Evolutionary conservation across 1,140 invertebrate genomes (phyloP), one percentile per base, ranked within the genome.

Genomic region (Ceratosolen solmsi): DNA sequence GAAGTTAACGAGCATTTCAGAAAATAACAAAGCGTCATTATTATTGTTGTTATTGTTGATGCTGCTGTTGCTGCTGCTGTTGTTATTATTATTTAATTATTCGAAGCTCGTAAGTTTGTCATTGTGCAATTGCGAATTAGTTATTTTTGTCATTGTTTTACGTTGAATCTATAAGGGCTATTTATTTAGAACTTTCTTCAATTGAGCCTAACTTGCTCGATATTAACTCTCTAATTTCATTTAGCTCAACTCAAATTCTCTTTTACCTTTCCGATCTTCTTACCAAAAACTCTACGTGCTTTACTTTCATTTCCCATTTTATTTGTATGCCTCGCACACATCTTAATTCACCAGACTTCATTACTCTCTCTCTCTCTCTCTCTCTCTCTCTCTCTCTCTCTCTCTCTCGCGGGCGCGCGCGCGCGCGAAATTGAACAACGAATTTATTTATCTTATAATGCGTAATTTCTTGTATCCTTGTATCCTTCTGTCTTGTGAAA

Each of bases 131-230:
- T 9, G 3, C 25, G 17, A 63, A 60, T 27, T 0, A 63, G 30
- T 33, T 7, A 36, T 13, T 63, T 63, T 63, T 63, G n/a, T n/a
- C 60, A 33, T 33, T 63, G 25, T 63, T 63, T 63, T 3, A 27
- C 60, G 2, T 63, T 63, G 3, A 63, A 63, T 63, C 17, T 36
- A 63, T 63, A n/a, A n/a, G 20, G 25, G 58, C 5, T 60, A 60
- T 60, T 60, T 60, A 60, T 63, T 63, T 63, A 63, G 30, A 33
- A 17, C 60, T 20, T 33, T 63, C 30, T 63, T n/a, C n/a, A n/a
- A n/a, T n/a, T n/a, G n/a, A n/a, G n/a, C 27, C 17, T 25, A 33
- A 33, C 5, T 63, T 25, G 33, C 25, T 63, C 25, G 30, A 63
- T 33, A 63, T 63, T 63, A 63, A 20, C 60, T 63, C 13, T 63